Conservation (phyloP, 1,140 invertebrate species). For the Hycleus cichorii region DNA sequence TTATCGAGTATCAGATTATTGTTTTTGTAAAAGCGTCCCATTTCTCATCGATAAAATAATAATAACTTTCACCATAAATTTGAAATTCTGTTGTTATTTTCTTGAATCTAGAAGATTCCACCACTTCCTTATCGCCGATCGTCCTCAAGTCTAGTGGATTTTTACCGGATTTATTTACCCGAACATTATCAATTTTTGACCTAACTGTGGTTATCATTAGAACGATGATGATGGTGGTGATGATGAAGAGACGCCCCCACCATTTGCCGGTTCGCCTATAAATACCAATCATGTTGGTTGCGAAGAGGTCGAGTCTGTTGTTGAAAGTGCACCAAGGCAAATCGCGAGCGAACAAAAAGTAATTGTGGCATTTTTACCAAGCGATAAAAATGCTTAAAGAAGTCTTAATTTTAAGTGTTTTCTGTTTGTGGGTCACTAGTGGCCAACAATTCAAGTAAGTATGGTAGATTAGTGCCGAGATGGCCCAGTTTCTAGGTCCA, state of each 20-base stretch:
- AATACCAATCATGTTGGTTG: background rate
- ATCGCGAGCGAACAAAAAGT: too few species aligned
- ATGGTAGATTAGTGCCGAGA: background rate
- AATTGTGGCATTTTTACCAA: background rate
- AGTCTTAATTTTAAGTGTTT: background rate
- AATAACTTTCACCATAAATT: too few species aligned
- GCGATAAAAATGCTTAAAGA: constrained; percentile 4
- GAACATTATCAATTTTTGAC: background rate
- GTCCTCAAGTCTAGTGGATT: too few species aligned
- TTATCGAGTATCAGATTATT: too few species aligned
- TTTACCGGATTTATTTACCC: too few species aligned
- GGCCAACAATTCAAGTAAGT: constrained; percentile 6
- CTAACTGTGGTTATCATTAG: constrained; percentile 12
- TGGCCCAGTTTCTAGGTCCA: background rate
- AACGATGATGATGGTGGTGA: background rate
- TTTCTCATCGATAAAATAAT: too few species aligned
- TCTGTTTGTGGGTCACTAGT: background rate
- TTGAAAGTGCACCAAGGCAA: background rate
- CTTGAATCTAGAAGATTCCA: too few species aligned
- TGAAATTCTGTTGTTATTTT: too few species aligned
- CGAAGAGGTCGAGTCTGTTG: constrained; percentile 3
- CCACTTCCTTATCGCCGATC: too few species aligned
- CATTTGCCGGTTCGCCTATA: constrained; percentile 4
- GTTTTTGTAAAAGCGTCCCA: too few species aligned
- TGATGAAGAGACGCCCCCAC: constrained; percentile 8